Percentiles rank a stretch among this genome's conserved stretches.
Conservation (phyloP, 2,888 invertebrate species). For the Amiota communis region DNA sequence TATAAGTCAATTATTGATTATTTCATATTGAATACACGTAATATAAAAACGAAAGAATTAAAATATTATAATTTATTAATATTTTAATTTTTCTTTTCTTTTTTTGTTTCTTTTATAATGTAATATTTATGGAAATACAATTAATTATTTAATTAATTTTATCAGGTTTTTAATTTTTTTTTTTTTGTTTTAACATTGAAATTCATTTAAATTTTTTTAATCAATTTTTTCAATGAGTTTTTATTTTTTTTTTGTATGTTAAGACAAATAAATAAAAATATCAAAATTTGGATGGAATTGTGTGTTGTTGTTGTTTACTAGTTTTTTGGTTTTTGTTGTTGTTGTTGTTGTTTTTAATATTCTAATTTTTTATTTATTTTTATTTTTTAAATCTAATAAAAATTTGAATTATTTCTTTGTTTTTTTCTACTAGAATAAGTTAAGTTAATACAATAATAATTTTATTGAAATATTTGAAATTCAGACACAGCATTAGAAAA, state of each 20-base stretch:
- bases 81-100: constrained; percentile 29
- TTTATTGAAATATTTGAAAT: too few relatives aligned
- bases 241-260: background rate
- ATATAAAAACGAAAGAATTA: background rate
- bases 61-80: constrained; percentile 26
- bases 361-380: constrained; percentile 2
- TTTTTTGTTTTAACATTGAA: constrained; percentile 9
- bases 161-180: constrained; percentile 22
- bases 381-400: constrained; percentile 7
- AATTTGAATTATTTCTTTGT: too few relatives aligned
- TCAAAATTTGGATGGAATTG: constrained; percentile 67
- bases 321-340: constrained; percentile 44
- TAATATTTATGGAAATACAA: background rate
- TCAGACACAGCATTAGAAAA: background rate
- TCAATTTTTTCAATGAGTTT: background rate
- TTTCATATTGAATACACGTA: constrained; percentile 35
- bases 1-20: too few relatives aligned
- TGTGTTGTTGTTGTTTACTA: constrained; percentile 64
- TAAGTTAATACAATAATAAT: too few relatives aligned
- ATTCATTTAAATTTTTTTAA: background rate
- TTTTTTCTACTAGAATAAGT: too few relatives aligned
- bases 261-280: constrained; percentile 45
- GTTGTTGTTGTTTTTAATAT: constrained; percentile 1
- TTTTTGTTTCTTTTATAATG: constrained; percentile 6
- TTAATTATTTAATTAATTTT: background rate